Conservation (phyloP, 2,888 invertebrate species). For the Keiferia lycopersicella region DNA sequence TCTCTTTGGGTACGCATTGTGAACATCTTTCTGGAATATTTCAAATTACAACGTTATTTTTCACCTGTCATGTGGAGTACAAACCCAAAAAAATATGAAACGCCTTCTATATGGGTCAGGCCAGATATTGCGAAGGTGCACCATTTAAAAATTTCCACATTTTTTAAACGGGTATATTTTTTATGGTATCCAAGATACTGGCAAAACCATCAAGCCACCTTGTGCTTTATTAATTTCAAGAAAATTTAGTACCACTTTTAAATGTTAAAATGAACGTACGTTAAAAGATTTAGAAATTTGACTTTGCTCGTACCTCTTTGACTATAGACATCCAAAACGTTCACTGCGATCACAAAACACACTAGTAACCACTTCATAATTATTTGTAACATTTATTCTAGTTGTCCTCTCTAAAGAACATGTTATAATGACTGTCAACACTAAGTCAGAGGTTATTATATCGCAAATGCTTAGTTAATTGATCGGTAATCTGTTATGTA, state of each 20-base stretch:
- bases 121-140: no score
- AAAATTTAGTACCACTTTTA: no score
- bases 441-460: conserved; percentile 36
- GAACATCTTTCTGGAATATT: conserved; percentile 53
- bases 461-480: conserved; percentile 51
- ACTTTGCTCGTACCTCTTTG: not conserved
- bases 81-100: no score
- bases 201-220: no score
- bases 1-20: conserved; percentile 50
- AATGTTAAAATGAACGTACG: no score
- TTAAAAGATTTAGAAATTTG: no score
- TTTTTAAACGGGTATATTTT: no score
- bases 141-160: no score
- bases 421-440: conserved; percentile 34
- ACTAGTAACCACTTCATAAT: not conserved
- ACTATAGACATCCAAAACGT: not conserved
- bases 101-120: no score
- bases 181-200: no score
- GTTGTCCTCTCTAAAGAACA: conserved; percentile 23
- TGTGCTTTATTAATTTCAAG: no score
- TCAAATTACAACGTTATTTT: not conserved
- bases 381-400: not conserved
- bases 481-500: conserved; percentile 40
- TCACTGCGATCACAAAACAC: conserved; percentile 2
- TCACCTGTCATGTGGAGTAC: not conserved